These are phyloP conservation scores for Sceloporus tristichus DNA, from an alignment of 2,113 vertebrate species.

Conservation along the genomic window DNA sequence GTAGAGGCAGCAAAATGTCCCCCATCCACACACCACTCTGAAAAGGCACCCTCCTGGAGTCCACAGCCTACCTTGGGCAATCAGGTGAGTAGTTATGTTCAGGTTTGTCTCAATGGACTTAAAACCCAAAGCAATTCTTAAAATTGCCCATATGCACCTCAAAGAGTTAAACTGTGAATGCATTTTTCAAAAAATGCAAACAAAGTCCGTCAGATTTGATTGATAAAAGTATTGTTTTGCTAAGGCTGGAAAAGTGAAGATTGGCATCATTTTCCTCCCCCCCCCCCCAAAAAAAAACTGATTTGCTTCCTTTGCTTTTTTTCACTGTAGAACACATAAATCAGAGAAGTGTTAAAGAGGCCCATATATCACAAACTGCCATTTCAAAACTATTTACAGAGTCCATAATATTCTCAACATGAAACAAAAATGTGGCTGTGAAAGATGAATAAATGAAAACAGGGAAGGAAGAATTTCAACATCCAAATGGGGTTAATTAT, in stretches of 20 bases:
- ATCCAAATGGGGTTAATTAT: slow-evolving; percentile 78
- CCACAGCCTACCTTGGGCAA: no score
- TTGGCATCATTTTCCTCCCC: slow-evolving; percentile 73
- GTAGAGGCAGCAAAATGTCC: no score
- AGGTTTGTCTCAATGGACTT: background rate
- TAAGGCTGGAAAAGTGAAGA: slow-evolving; percentile 76
- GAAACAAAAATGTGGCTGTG: slow-evolving; percentile 63
- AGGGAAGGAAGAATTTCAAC: slow-evolving; percentile 60
- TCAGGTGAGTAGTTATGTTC: background rate
- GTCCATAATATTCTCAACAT: slow-evolving; percentile 76
- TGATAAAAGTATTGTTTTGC: slow-evolving; percentile 81
- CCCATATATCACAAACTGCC: slow-evolving; percentile 84
- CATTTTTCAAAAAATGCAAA: slow-evolving; percentile 52
- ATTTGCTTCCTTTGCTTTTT: slow-evolving; percentile 87
- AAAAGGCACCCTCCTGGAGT: no score
- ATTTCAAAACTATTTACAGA: slow-evolving; percentile 84
- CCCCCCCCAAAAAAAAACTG: slow-evolving; percentile 67
- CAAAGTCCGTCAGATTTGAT: slow-evolving; percentile 80
- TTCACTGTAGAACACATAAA: slow-evolving; percentile 81
- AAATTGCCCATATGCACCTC: slow-evolving; percentile 41
- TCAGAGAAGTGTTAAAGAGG: slow-evolving; percentile 85
- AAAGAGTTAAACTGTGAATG: slow-evolving; percentile 78
- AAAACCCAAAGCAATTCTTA: background rate
- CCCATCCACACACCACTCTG: no score
- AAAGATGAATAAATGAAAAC: slow-evolving; percentile 64